phyloP scores from a whole-genome alignment of 2,797 vertebrate genomes.

The Sparidentex hasta region DNA sequence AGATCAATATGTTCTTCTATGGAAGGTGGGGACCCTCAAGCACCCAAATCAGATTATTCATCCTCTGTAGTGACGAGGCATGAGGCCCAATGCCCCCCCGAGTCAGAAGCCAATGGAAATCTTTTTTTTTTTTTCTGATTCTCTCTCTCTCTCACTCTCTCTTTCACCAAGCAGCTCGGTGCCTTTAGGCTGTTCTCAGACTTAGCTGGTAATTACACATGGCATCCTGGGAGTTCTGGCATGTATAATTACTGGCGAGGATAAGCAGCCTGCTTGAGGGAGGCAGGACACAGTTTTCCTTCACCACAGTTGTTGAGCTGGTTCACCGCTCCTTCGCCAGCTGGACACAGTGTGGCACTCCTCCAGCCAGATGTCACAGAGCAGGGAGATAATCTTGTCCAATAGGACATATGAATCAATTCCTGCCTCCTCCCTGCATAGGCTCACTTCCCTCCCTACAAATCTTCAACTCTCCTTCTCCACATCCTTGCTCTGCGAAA shows the following conservation, averaged over 20 bases:
- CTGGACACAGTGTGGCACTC: conserved; percentile 68
- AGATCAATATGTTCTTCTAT: conserved; percentile 31
- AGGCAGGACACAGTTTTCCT: conserved; percentile 73
- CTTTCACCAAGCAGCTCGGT: conserved; percentile 57
- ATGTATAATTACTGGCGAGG: conserved; percentile 81
- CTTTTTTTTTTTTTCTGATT: conserved; percentile 23
- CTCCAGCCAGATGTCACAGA: conserved; percentile 71
- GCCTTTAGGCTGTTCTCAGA: conserved; percentile 74
- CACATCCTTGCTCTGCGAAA: conserved; percentile 19
- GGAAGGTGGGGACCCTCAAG: conserved; percentile 15
- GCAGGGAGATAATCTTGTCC: conserved; percentile 55
- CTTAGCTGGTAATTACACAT: conserved; percentile 83
- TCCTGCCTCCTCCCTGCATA: conserved; percentile 30
- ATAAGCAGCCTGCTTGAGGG: conserved; percentile 66
- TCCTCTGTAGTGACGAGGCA: conserved; percentile 43
- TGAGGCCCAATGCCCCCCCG: conserved; percentile 39
- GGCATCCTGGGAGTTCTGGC: conserved; percentile 81
- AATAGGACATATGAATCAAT: conserved; percentile 63
- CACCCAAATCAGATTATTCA: conserved; percentile 42
- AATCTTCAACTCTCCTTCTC: conserved; percentile 26
- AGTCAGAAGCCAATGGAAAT: conserved; percentile 60
- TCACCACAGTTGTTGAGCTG: conserved; percentile 57
- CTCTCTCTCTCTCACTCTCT: conserved; percentile 29
- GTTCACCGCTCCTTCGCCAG: conserved; percentile 67
- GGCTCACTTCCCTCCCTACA: conserved; percentile 30